A percentile compares a stretch with the other conserved stretches of the same genome.
Evolutionary conservation across 2,113 vertebrate genomes (phyloP).

Genomic region (Embiotoca jacksoni): DNA sequence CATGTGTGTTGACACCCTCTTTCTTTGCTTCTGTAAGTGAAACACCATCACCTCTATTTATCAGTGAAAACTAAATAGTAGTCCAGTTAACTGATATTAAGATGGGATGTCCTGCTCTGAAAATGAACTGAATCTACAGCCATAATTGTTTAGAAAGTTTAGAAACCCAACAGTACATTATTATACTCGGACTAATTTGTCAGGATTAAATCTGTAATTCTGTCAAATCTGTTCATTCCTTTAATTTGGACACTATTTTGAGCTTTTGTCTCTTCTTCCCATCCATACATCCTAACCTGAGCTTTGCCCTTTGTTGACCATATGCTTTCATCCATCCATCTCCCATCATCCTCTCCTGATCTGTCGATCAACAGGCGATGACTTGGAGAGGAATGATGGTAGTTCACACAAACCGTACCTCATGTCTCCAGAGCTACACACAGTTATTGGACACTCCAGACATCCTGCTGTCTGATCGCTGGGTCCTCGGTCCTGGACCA

Average conservation of each 20-base stretch:
- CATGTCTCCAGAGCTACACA: slow-evolving; percentile 90
- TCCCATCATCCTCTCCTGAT: not conserved
- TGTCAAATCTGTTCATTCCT: too few relatives aligned
- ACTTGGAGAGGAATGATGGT: slow-evolving; percentile 94
- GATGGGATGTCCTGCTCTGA: too few relatives aligned
- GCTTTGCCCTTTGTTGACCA: too few relatives aligned
- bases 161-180: too few relatives aligned
- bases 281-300: not conserved
- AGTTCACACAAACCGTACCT: slow-evolving; percentile 91
- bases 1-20: slow-evolving; percentile 94
- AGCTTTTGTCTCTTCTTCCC: not conserved
- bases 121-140: too few relatives aligned
- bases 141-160: too few relatives aligned
- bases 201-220: too few relatives aligned
- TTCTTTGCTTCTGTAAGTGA: slow-evolving; percentile 96
- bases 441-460: slow-evolving; percentile 88
- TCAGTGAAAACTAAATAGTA: not conserved
- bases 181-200: too few relatives aligned
- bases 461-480: too few relatives aligned
- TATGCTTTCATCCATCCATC: not conserved
- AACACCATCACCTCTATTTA: not conserved
- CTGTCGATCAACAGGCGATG: slow-evolving; percentile 86
- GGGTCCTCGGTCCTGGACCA: too few relatives aligned
- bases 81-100: too few relatives aligned
- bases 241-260: too few relatives aligned